Percentiles rank a stretch among this genome's conserved stretches.
phyloP scores from a whole-genome alignment of 1,140 invertebrate species.

The Brachionus rotundiformis region DNA sequence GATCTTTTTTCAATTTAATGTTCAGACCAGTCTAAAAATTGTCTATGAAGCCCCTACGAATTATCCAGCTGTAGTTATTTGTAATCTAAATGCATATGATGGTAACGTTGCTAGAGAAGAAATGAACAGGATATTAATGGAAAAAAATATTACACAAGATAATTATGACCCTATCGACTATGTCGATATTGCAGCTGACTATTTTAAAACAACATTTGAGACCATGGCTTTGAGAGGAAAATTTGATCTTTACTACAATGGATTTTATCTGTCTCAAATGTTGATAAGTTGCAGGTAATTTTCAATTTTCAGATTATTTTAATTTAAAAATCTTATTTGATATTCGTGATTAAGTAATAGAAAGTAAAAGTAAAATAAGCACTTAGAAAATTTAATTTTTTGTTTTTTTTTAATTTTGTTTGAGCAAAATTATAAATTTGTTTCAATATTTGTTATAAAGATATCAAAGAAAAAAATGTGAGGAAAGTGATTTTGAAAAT shows the following conservation, averaged over 20 bases:
- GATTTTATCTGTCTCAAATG: constrained; percentile 36
- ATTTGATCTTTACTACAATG: background rate
- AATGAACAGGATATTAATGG: background rate
- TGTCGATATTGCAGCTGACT: background rate
- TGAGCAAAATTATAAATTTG: background rate
- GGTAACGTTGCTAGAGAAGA: background rate
- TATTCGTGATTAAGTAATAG: too few relatives aligned
- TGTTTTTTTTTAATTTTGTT: background rate
- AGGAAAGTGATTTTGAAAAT: constrained; percentile 44
- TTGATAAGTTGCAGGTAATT: constrained; percentile 43
- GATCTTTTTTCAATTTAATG: background rate
- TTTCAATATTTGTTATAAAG: background rate
- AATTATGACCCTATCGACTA: background rate
- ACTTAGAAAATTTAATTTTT: too few relatives aligned
- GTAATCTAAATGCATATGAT: constrained; percentile 40
- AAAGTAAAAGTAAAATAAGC: too few relatives aligned
- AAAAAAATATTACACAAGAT: background rate
- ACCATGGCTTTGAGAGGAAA: background rate
- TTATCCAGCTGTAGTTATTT: constrained; percentile 35
- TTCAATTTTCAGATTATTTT: too few relatives aligned
- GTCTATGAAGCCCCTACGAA: background rate
- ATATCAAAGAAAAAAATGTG: constrained; percentile 52
- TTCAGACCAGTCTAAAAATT: background rate
- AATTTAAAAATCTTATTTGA: background rate
- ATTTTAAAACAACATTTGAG: background rate